Evolutionary conservation across 2,888 invertebrate genomes (phyloP).

Genomic region (Rotaria magnacalcarata): DNA sequence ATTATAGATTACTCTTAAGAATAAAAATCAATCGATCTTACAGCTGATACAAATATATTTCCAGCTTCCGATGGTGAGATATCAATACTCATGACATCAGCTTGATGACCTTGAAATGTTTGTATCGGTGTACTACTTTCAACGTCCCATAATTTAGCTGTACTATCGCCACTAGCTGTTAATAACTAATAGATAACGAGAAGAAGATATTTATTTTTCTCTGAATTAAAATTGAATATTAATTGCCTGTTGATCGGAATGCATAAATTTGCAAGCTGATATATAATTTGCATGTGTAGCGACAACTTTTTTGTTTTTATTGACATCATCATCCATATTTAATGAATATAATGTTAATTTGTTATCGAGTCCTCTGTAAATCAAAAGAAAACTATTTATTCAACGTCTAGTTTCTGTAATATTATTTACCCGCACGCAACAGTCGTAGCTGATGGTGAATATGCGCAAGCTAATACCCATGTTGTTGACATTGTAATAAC

Average conservation of each 20-base stretch:
- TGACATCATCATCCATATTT: constrained; percentile 77
- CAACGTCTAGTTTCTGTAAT: no score
- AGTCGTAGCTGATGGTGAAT: constrained; percentile 84
- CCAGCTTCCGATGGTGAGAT: constrained; percentile 92
- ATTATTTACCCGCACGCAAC: constrained; percentile 78
- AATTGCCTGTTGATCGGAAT: constrained; percentile 91
- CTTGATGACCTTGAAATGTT: constrained; percentile 87
- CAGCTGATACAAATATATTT: constrained; percentile 94
- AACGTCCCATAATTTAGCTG: constrained; percentile 96
- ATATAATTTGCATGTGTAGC: constrained; percentile 97
- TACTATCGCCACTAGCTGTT: constrained; percentile 87
- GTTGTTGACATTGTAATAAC: constrained; percentile 93
- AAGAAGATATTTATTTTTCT: neutral
- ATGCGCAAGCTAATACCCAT: constrained; percentile 95
- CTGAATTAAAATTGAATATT: constrained; percentile 50
- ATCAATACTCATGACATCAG: constrained; percentile 95
- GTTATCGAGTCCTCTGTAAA: constrained; percentile 84
- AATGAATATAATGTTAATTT: constrained; percentile 97
- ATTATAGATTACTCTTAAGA: no score
- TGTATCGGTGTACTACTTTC: constrained; percentile 93
- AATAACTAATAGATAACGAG: constrained; percentile 65
- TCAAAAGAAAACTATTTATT: no score
- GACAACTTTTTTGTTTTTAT: constrained; percentile 78
- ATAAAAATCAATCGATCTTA: constrained; percentile 57
- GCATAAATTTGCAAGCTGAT: constrained; percentile 93